These are phyloP conservation scores for Salticus scenicus DNA, from an alignment of 2,888 invertebrate species.

Conservation along the genomic window DNA sequence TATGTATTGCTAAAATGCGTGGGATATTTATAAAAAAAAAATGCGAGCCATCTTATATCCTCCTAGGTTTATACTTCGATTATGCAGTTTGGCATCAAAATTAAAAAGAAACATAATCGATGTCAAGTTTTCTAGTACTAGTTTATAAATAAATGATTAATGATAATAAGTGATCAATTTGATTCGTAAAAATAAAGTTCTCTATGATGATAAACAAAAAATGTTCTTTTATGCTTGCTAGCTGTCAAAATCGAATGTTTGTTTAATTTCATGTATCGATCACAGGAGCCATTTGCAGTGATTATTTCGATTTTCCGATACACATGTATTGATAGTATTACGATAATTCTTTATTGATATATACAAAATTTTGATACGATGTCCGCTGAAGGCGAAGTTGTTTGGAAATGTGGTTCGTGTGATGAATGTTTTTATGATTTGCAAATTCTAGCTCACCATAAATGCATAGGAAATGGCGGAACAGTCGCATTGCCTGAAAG, in stretches of 20 bases:
- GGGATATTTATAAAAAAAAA: too few species aligned
- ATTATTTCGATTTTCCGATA: constrained; percentile 63
- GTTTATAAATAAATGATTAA: too few species aligned
- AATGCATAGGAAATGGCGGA: constrained; percentile 60
- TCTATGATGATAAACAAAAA: too few species aligned
- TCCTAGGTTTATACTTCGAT: too few species aligned
- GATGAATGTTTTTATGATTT: constrained; percentile 65
- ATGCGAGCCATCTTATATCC: too few species aligned
- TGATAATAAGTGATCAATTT: not conserved
- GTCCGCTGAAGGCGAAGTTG: constrained; percentile 54
- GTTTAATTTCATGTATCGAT: too few species aligned
- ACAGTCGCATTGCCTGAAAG: constrained; percentile 54
- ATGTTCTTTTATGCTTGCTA: too few species aligned
- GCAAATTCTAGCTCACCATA: constrained; percentile 61
- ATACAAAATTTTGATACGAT: constrained; percentile 60
- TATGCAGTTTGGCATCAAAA: not conserved
- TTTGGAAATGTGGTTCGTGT: constrained; percentile 69
- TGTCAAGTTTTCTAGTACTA: too few species aligned
- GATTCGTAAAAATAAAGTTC: not conserved
- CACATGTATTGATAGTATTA: constrained; percentile 54
- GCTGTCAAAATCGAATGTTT: too few species aligned
- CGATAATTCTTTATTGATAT: constrained; percentile 61
- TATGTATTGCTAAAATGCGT: too few species aligned
- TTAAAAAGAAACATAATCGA: too few species aligned
- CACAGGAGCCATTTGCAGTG: constrained; percentile 26